These are phyloP conservation scores for Gasteruption jaculator DNA, from an alignment of 2,888 invertebrate genomes.

Conservation along the genomic window DNA sequence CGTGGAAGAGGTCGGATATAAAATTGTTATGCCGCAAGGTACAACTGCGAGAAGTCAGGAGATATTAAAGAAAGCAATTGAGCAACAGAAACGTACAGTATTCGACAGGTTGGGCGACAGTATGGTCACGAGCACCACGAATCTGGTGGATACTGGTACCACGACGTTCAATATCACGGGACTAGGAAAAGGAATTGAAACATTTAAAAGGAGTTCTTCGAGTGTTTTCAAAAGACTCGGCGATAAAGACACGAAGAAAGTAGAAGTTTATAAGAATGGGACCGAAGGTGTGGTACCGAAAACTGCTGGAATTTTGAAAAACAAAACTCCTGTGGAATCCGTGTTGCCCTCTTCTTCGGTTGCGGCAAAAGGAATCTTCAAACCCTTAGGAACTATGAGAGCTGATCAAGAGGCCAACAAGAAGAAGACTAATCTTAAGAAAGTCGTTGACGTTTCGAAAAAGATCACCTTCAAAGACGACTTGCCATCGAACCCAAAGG, in stretches of 20 bases:
- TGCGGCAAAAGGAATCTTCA: constrained; percentile 25
- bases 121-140: constrained; percentile 51
- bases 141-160: constrained; percentile 30
- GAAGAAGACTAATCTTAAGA: constrained; percentile 32
- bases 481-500: constrained; percentile 14
- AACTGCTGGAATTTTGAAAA: constrained; percentile 46
- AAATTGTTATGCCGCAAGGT: constrained; percentile 52
- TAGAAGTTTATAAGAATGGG: constrained; percentile 14
- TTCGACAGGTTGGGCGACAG: constrained; percentile 56
- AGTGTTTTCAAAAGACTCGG: constrained; percentile 49
- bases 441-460: constrained; percentile 33
- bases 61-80: constrained; percentile 42
- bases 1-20: constrained; percentile 52
- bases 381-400: constrained; percentile 43
- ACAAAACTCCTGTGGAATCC: constrained; percentile 20
- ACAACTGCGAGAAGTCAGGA: constrained; percentile 49
- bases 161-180: constrained; percentile 48
- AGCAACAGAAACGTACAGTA: constrained; percentile 51
- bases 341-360: constrained; percentile 24
- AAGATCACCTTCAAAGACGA: constrained; percentile 27
- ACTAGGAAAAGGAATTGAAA: constrained; percentile 40
- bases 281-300: constrained; percentile 36
- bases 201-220: constrained; percentile 37
- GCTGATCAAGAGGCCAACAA: constrained; percentile 45
- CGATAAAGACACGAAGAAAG: constrained; percentile 40